Percentiles rank a stretch among this genome's conserved stretches.
phyloP scores from a whole-genome alignment of 92 coral and sea anemone species.

The Actinernus sp. region DNA sequence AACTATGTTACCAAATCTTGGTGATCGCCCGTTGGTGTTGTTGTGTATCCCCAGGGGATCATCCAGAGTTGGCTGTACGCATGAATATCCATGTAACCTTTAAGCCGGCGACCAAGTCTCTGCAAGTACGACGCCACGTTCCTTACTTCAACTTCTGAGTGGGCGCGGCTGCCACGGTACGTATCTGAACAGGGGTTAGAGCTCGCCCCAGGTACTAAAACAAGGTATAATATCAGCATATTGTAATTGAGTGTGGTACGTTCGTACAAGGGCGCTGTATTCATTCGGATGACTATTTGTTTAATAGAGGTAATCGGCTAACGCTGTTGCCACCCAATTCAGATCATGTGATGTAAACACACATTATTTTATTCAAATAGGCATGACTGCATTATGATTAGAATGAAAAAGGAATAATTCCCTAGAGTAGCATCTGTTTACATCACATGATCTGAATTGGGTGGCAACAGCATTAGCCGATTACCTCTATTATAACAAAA shows the following conservation, averaged over 20 bases:
- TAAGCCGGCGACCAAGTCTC: neutral
- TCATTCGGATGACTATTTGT: neutral
- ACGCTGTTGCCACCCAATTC: too few relatives aligned
- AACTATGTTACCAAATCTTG: constrained; percentile 49
- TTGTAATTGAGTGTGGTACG: neutral
- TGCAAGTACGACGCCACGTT: constrained; percentile 61
- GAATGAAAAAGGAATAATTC: too few relatives aligned
- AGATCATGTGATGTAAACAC: too few relatives aligned
- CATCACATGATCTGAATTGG: too few relatives aligned
- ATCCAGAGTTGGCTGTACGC: constrained; percentile 88
- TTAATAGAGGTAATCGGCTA: too few relatives aligned
- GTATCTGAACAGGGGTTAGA: constrained; percentile 56
- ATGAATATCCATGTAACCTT: constrained; percentile 81
- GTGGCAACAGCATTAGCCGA: too few relatives aligned
- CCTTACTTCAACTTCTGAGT: constrained; percentile 64
- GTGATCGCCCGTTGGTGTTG: constrained; percentile 28
- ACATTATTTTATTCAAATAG: too few relatives aligned
- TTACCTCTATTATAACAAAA: too few relatives aligned
- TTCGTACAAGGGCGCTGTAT: too few relatives aligned
- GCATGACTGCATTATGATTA: too few relatives aligned
- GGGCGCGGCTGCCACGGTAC: constrained; percentile 57
- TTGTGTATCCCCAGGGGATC: constrained; percentile 80
- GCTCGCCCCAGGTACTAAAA: constrained; percentile 72
- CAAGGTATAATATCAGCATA: too few relatives aligned
- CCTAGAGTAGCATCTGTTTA: too few relatives aligned